Evolutionary conservation across 2,888 invertebrate genomes (phyloP).

Genomic region (Marronus borbonicus): DNA sequence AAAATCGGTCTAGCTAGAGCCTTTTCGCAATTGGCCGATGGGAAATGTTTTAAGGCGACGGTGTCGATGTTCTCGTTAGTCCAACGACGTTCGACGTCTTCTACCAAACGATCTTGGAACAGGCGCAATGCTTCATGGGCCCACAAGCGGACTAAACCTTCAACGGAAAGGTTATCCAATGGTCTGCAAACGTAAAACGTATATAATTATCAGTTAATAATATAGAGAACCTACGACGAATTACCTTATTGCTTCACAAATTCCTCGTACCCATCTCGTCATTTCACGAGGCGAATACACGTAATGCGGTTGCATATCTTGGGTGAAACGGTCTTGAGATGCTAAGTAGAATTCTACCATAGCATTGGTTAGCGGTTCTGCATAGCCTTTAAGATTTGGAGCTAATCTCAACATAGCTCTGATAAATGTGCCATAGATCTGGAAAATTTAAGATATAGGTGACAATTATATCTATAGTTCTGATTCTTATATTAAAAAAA

Average conservation of each 20-base stretch:
- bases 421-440: slow-evolving; percentile 99
- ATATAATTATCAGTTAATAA: background rate
- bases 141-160: slow-evolving; percentile 98
- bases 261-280: slow-evolving; percentile 99
- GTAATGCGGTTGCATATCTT: slow-evolving; percentile 99
- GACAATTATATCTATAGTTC: no score
- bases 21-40: slow-evolving; percentile 77
- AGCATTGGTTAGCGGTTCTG: slow-evolving; percentile 97
- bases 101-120: slow-evolving; percentile 97
- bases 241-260: slow-evolving; percentile 94
- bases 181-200: slow-evolving; percentile 76
- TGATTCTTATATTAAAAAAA: background rate
- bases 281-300: slow-evolving; percentile 99
- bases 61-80: slow-evolving; percentile 98
- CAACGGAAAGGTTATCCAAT: slow-evolving; percentile 90
- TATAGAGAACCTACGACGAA: slow-evolving; percentile 3
- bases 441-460: slow-evolving; percentile 53
- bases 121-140: slow-evolving; percentile 98
- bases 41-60: slow-evolving; percentile 95
- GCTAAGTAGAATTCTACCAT: slow-evolving; percentile 99
- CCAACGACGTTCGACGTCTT: slow-evolving; percentile 95
- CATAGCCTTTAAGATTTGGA: slow-evolving; percentile 91
- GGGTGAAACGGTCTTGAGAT: slow-evolving; percentile 98
- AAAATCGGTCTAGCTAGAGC: slow-evolving; percentile 95
- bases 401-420: slow-evolving; percentile 97